These are phyloP conservation scores for Drosophila chauvacae DNA, from an alignment of 1,140 invertebrate genomes.

Conservation along the genomic window DNA sequence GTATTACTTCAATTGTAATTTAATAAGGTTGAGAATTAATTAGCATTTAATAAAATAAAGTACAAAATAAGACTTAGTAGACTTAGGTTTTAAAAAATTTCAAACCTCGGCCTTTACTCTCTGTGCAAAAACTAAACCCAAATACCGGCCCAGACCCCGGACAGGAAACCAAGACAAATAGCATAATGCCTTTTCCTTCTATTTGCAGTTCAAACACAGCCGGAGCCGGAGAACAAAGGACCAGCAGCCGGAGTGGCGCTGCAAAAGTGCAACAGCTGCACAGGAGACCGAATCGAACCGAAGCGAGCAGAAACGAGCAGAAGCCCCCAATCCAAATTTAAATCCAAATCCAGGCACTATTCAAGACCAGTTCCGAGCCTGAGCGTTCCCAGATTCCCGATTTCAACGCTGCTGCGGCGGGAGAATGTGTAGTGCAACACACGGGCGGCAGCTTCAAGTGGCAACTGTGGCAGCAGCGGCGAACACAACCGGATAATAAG, in stretches of 20 bases:
- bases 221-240: constrained; percentile 29
- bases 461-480: constrained; percentile 66
- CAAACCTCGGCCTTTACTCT: background rate
- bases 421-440: constrained; percentile 76
- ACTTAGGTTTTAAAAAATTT: no score
- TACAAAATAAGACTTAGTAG: background rate
- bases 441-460: constrained; percentile 74
- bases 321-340: background rate
- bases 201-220: constrained; percentile 76
- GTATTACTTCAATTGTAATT: background rate
- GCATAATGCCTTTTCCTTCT: constrained; percentile 73
- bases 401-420: constrained; percentile 52
- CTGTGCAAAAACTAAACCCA: constrained; percentile 8
- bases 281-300: constrained; percentile 42
- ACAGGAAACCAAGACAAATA: constrained; percentile 74
- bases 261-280: constrained; percentile 79
- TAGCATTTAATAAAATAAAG: background rate
- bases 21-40: background rate
- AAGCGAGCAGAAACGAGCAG: background rate
- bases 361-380: constrained; percentile 5
- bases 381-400: constrained; percentile 19
- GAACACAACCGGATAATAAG: constrained; percentile 75
- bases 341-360: background rate
- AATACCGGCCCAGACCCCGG: constrained; percentile 16
- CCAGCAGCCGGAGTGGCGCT: constrained; percentile 41